phyloP scores from a whole-genome alignment of 1,140 invertebrate species.

The Nylanderia fulva region DNA sequence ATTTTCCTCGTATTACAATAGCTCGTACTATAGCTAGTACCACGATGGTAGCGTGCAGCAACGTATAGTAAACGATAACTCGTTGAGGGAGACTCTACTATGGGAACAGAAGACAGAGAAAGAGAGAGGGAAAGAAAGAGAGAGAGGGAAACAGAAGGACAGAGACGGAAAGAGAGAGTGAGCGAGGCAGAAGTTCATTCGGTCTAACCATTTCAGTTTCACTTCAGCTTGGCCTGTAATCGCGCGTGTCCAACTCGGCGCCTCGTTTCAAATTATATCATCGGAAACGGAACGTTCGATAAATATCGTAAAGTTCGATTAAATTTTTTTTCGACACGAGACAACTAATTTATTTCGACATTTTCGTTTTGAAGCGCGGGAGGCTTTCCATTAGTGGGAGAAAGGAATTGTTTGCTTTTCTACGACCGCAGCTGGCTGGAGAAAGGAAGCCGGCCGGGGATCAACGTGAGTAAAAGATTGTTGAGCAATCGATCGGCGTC shows the following conservation, averaged over 20 bases:
- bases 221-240: constrained; percentile 68
- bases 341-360: not conserved
- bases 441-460: constrained; percentile 27
- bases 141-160: constrained; percentile 36
- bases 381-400: constrained; percentile 16
- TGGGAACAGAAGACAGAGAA: not conserved
- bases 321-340: not conserved
- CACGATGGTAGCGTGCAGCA: constrained; percentile 32
- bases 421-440: not conserved
- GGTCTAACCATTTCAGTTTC: constrained; percentile 74
- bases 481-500: constrained; percentile 19
- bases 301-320: no score
- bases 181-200: constrained; percentile 51
- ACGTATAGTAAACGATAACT: constrained; percentile 56
- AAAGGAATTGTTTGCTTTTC: constrained; percentile 48
- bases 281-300: not conserved
- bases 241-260: constrained; percentile 58
- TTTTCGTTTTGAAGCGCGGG: not conserved
- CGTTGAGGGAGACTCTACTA: constrained; percentile 1
- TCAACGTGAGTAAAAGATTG: constrained; percentile 55
- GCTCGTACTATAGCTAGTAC: constrained; percentile 13
- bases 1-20: constrained; percentile 61
- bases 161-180: constrained; percentile 47
- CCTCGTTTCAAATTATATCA: not conserved
- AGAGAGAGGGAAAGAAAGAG: constrained; percentile 28